Conservation (phyloP, 2,797 vertebrate genomes). For the Propithecus perrieri region DNA sequence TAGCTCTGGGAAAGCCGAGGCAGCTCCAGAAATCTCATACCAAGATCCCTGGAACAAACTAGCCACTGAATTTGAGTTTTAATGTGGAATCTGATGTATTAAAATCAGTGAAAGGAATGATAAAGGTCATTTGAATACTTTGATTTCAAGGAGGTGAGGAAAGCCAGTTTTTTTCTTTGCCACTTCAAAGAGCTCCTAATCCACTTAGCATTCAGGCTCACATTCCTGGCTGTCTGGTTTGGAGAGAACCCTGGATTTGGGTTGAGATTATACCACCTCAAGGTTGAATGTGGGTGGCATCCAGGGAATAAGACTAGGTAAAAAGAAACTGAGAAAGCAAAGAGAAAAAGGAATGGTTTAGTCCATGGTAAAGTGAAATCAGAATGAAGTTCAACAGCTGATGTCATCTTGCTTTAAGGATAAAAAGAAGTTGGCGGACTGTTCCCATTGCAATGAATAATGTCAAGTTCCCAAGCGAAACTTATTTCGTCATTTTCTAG, state of each 20-base stretch:
- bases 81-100: background rate
- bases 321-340: background rate
- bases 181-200: constrained; percentile 12
- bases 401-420: background rate
- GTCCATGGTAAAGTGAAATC: background rate
- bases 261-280: background rate
- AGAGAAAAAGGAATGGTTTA: background rate
- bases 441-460: background rate
- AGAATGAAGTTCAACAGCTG: background rate
- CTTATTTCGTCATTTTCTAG: background rate
- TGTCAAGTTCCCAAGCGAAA: background rate
- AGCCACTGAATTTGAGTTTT: background rate
- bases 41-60: background rate
- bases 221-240: constrained; percentile 23
- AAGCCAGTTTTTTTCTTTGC: background rate
- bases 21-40: constrained; percentile 49
- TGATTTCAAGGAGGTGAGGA: background rate
- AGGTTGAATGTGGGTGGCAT: background rate
- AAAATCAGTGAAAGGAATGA: constrained; percentile 48
- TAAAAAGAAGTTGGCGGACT: background rate
- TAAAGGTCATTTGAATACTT: constrained; percentile 50
- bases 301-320: background rate
- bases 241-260: background rate
- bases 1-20: constrained; percentile 40
- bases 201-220: background rate